Evolutionary conservation across 2,797 vertebrate species (phyloP), one percentile per base, ranked within the genome.

Genomic region (Arctocebus calabarensis): DNA sequence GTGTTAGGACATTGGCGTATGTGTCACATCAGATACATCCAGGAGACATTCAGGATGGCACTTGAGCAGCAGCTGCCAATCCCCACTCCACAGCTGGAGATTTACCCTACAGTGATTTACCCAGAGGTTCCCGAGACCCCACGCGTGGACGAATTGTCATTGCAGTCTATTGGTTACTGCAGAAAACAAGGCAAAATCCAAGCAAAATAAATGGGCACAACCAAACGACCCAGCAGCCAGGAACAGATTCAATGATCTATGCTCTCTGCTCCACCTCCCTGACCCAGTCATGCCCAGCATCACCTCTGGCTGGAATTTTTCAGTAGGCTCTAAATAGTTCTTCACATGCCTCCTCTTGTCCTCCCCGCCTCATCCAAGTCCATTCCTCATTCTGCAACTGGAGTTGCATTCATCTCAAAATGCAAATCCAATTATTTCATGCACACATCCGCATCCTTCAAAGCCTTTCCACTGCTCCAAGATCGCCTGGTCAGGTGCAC

Each of bases 11-110:
- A n/a, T 3, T 9, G 8, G 45, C 16, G 5, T 43, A 61, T 70
- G 34, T 57, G 45, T 7, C 77, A 27, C 4, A 1, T 4, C 17
- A 0, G 13, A 7, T 32, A 59, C 3, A 52, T 0, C 0, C 8
- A 32, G 10, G 12, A 27, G 40, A 22, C 16, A 0, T 40, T 87
- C 48, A 40, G 52, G 84, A 22, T 9, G 22, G 27, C n/a, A 0
- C 66, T 77, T 12, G 29, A 17, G 48, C 40, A 20, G 23, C 0
- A 64, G 32, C 79, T 32, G 34, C 20, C 37, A 12, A 27, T 1
- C 5, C 37, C 77, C 32, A 6, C 45, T 23, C 32, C 12, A 27
- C 7, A 29, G 4, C 25, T 34, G 20, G 20, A n/a, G 9, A 71
- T 45, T 10, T 40, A 22, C 27, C 27, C 66, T 27, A 13, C 8